Base-by-base conservation (phyloP, 1,140 invertebrate species). In the Cyphomyrmex costatus region DNA sequence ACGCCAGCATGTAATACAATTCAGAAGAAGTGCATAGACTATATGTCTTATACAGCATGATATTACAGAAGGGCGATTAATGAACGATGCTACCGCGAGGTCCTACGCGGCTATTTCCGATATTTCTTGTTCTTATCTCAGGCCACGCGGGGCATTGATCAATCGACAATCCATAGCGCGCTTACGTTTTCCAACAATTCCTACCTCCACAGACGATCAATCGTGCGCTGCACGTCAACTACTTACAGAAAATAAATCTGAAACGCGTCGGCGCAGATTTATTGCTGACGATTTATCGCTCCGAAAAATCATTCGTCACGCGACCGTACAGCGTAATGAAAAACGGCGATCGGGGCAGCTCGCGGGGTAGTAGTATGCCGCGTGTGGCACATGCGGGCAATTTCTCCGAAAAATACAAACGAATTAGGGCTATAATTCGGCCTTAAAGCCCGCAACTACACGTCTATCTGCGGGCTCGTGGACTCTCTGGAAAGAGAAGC, bases 181-280 rank as follows among this genome's bases (percentile, higher is more conserved):
- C 78, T 66, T 83, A 83, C 71, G 68, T 74, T 83, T 74, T 60
- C 79, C 68, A 60, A 83, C 68, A 83, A 83, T 83, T 60, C 79
- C 51, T 66, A 46, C 53, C 36, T 60, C 19, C 79, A n/a, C n/a
- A 19, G 30, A 83, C 79, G 79, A 83, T 83, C 79, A 83, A 83
- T 83, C 79, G 68, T 74, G 36, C 79, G 36, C 79, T 27, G 7
- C 53, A 60, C 79, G 79, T 83, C 79, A 83, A 83, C 79, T 83
- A 83, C 79, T 83, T 83, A 83, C 79, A 74, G 79, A 74, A 83
- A 83, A 83, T 83, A 83, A 83, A 83, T 83, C 79, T 83, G 79
- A 83, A 83, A 46, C 79, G 68, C 79, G 79, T 82, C 79, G 79
- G 79, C 68, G 79, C 56, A 74, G 79, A 83, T 83, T 83, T 83